phyloP scores from a whole-genome alignment of 2,797 vertebrate species.

The Neosilurus hyrtlii region DNA sequence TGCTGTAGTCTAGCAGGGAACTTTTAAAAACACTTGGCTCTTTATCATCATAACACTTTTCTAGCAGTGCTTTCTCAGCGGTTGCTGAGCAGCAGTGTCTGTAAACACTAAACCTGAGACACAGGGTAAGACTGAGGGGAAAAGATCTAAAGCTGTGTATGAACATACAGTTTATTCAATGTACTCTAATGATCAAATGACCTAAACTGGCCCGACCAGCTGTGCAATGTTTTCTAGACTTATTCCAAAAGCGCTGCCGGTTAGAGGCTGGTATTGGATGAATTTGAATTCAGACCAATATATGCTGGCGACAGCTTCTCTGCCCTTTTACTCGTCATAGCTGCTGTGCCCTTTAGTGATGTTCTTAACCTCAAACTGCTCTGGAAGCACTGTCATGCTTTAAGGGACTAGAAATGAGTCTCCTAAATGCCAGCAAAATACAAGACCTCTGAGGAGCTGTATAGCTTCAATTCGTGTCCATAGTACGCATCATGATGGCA shows the following conservation, averaged over 20 bases:
- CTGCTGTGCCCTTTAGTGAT: background rate
- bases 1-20: slow-evolving; percentile 36
- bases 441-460: background rate
- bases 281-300: slow-evolving; percentile 9
- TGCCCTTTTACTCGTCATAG: background rate
- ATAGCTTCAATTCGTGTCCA: background rate
- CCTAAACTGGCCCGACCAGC: background rate
- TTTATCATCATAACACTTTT: slow-evolving; percentile 49
- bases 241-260: background rate
- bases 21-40: slow-evolving; percentile 45
- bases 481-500: background rate
- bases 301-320: slow-evolving; percentile 8
- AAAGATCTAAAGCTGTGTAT: slow-evolving; percentile 5
- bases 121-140: slow-evolving; percentile 16
- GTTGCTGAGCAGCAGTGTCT: slow-evolving; percentile 39
- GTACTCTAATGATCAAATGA: background rate
- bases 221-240: background rate
- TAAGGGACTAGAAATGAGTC: slow-evolving; percentile 14
- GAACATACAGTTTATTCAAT: background rate
- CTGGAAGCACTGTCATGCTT: slow-evolving; percentile 7
- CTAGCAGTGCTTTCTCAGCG: slow-evolving; percentile 23
- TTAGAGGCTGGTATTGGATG: background rate
- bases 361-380: slow-evolving; percentile 1
- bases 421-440: background rate
- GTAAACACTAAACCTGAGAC: slow-evolving; percentile 37